Percentiles rank a stretch among this genome's conserved stretches.
These are phyloP conservation scores for Euglossa dilemma DNA, from an alignment of 1,140 invertebrate genomes.

Conservation along the genomic window DNA sequence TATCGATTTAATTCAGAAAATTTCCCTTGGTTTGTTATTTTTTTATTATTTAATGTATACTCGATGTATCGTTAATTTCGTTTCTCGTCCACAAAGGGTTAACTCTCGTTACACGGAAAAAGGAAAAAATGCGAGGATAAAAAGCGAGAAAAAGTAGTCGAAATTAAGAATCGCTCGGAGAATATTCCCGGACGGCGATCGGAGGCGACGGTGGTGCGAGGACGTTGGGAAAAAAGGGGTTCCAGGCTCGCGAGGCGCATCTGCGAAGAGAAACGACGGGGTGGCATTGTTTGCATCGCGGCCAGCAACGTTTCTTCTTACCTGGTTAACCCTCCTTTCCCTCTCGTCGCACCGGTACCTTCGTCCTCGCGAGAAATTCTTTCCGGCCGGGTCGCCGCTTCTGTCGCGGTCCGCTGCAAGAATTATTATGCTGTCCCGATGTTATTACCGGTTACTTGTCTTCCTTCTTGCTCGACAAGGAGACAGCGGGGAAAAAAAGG, in stretches of 20 bases:
- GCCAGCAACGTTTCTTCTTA: background rate
- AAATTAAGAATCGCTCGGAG: too few relatives aligned
- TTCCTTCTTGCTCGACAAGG: background rate
- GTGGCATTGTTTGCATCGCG: slow-evolving; percentile 65
- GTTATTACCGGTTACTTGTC: slow-evolving; percentile 42
- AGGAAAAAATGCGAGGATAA: too few relatives aligned
- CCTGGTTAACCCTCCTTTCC: background rate
- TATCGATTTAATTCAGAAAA: too few relatives aligned
- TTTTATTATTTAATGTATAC: too few relatives aligned
- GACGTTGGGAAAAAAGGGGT: slow-evolving; percentile 8
- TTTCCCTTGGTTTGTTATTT: too few relatives aligned
- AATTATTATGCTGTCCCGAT: slow-evolving; percentile 46
- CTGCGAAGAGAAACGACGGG: slow-evolving; percentile 17
- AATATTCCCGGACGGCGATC: too few relatives aligned
- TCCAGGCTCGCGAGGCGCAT: background rate
- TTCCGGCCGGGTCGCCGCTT: slow-evolving; percentile 30
- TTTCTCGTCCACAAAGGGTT: too few relatives aligned
- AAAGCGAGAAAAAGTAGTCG: too few relatives aligned
- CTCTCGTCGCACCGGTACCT: background rate
- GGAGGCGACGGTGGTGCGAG: background rate
- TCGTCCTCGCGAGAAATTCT: slow-evolving; percentile 31
- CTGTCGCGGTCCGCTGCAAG: slow-evolving; percentile 35
- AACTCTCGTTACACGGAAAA: too few relatives aligned
- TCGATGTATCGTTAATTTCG: too few relatives aligned
- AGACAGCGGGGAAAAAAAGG: background rate